Percentiles rank a stretch among this genome's conserved stretches.
These are phyloP conservation scores for Drosophila pandora DNA, from an alignment of 1,140 invertebrate species.

Conservation along the genomic window DNA sequence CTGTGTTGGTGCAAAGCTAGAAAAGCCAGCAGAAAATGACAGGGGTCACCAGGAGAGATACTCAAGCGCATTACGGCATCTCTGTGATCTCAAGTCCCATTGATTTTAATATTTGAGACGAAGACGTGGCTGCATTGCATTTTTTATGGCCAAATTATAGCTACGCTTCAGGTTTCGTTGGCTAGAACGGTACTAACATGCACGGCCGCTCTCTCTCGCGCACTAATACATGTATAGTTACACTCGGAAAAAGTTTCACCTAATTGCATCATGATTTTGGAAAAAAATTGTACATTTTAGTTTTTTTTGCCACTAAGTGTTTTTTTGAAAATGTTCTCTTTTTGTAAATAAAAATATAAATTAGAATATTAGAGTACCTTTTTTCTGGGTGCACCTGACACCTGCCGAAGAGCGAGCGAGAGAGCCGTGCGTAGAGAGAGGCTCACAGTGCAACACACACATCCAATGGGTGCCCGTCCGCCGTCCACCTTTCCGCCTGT, in stretches of 20 bases:
- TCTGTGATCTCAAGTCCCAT: constrained; percentile 21
- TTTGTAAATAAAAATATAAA: too few species aligned
- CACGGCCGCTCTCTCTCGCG: constrained; percentile 30
- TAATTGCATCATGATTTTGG: too few species aligned
- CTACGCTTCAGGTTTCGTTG: constrained; percentile 78
- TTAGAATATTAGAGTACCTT: background rate
- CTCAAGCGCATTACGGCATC: background rate
- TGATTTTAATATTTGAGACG: constrained; percentile 35
- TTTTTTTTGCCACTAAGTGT: too few species aligned
- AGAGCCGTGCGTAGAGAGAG: constrained; percentile 57
- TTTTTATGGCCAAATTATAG: constrained; percentile 73
- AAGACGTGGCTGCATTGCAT: constrained; percentile 75
- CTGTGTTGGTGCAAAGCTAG: constrained; percentile 47
- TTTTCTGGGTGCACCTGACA: constrained; percentile 22
- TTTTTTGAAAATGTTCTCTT: too few species aligned
- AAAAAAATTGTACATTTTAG: too few species aligned
- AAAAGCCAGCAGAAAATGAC: constrained; percentile 50
- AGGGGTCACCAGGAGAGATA: constrained; percentile 50
- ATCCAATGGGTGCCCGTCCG: constrained; percentile 45
- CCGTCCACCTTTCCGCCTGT: constrained; percentile 18
- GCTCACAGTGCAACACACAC: constrained; percentile 56
- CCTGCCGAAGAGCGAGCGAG: constrained; percentile 40
- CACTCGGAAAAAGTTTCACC: background rate
- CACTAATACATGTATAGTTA: constrained; percentile 9
- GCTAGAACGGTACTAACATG: constrained; percentile 79